phyloP scores from a whole-genome alignment of 2,888 invertebrate genomes.

The Galerucella pusilla region DNA sequence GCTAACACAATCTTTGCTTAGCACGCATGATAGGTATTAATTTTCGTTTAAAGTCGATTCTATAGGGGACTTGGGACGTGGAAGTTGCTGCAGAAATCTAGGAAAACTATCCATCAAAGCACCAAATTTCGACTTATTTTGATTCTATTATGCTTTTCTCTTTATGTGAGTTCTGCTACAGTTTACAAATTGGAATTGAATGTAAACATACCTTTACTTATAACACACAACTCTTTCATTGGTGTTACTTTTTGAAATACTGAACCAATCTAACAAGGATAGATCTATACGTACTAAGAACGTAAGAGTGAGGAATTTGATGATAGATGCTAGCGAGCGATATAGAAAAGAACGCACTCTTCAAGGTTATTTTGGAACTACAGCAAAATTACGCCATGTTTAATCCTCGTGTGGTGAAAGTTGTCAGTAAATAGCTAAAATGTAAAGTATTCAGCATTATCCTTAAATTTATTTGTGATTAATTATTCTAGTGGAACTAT shows the following conservation, averaged over 20 bases:
- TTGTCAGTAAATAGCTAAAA: slow-evolving; percentile 61
- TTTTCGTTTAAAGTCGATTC: too few species aligned
- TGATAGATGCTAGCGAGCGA: neutral
- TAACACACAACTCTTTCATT: neutral
- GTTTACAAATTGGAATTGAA: too few species aligned
- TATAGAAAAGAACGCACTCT: slow-evolving; percentile 36
- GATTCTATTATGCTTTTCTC: too few species aligned
- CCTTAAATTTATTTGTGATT: slow-evolving; percentile 53
- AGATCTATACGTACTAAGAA: neutral
- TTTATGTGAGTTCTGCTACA: too few species aligned
- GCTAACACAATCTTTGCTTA: too few species aligned
- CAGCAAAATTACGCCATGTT: slow-evolving; percentile 61
- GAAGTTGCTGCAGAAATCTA: too few species aligned
- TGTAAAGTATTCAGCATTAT: slow-evolving; percentile 57
- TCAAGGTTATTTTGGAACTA: slow-evolving; percentile 46
- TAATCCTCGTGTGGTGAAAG: slow-evolving; percentile 65
- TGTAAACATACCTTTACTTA: neutral
- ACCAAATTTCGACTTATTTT: too few species aligned
- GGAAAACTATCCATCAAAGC: too few species aligned
- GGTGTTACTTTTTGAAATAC: neutral
- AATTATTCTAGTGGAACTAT: slow-evolving; percentile 57
- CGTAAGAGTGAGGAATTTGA: neutral
- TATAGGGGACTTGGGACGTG: too few species aligned
- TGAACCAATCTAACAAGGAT: neutral
- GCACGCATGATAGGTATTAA: too few species aligned